Conservation (phyloP, 2,113 vertebrate genomes). For the Canis aureus region DNA sequence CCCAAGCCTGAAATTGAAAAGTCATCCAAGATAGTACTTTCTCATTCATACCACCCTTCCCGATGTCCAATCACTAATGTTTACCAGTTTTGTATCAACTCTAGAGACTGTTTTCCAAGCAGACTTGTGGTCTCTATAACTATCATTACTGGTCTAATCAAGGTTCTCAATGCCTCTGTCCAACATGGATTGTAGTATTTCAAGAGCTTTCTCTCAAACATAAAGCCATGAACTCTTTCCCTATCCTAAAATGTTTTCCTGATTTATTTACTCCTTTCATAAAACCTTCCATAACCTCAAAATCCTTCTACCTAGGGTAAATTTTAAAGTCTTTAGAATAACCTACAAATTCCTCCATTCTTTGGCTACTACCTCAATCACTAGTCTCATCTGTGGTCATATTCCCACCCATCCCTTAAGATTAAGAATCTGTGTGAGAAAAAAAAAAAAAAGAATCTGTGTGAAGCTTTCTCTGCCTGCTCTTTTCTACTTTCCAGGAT, state of each 20-base stretch:
- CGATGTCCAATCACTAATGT: not conserved
- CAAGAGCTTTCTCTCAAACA: not conserved
- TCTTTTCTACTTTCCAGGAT: not conserved
- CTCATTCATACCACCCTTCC: not conserved
- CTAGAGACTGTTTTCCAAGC: not conserved
- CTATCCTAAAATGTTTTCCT: not conserved
- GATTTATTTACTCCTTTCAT: not conserved
- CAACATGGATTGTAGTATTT: not conserved
- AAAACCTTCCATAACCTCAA: conserved; percentile 5
- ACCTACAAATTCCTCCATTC: not conserved
- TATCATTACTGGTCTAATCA: not conserved
- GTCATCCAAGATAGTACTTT: not conserved
- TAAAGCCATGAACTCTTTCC: not conserved
- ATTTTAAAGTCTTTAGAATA: not conserved
- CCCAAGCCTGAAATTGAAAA: not conserved
- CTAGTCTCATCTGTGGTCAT: not conserved
- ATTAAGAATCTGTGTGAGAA: not conserved
- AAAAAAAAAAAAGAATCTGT: not conserved
- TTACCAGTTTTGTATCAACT: not conserved
- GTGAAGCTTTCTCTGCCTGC: not conserved
- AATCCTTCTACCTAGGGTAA: not conserved
- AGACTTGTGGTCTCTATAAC: not conserved
- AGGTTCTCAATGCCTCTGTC: not conserved
- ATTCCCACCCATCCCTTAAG: not conserved
- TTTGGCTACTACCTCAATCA: not conserved